Base-by-base conservation (phyloP, 2,888 invertebrate species). In the Slavum lentiscoides region DNA sequence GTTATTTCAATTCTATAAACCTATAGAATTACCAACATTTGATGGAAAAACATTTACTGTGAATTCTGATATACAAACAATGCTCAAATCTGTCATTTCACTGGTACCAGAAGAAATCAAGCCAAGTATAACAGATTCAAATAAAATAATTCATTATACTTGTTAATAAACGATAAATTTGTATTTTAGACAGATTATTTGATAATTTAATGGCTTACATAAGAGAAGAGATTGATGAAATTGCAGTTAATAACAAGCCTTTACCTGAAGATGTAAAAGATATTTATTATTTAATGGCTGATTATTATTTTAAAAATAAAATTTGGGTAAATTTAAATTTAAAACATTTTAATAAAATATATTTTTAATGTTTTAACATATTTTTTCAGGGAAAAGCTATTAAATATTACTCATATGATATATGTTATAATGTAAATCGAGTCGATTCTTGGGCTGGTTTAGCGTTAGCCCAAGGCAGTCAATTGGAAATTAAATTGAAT, bases 371-470 rank as follows among this genome's bases (percentile, higher is more conserved):
- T 19, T 55, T 49, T 49, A 49, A 49, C 19, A 37, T 64, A 62
- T 23, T 83, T 64, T 82, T 68, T 70, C 83, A 84, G 84, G 59
- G 80, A 39, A 84, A 85, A 85, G 93, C 95, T 17, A 89, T 93
- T 4, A 92, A 92, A 85, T 95, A 92, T 86, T 97, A 95, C 86
- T 89, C 92, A 80, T 88, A 92, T 84, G 97, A 98, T 87, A 88
- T 97, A 39, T 92, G 94, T 83, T 89, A 94, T 53, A 93, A 93
- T 86, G 93, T 92, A 1, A 88, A 89, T 75, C 89, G 97, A 74
- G 90, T 96, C 82, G 95, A 96, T 87, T 94, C 97, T 0, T 97
- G 97, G 97, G 96, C 96, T 1, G 93, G 94, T 76, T 90, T 97
- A 86, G 95, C 96, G 0, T 88, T 97, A 83, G 91, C 93, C 0